These are phyloP conservation scores for Cyprinella venusta DNA, from an alignment of 2,797 vertebrate species.

Conservation along the genomic window DNA sequence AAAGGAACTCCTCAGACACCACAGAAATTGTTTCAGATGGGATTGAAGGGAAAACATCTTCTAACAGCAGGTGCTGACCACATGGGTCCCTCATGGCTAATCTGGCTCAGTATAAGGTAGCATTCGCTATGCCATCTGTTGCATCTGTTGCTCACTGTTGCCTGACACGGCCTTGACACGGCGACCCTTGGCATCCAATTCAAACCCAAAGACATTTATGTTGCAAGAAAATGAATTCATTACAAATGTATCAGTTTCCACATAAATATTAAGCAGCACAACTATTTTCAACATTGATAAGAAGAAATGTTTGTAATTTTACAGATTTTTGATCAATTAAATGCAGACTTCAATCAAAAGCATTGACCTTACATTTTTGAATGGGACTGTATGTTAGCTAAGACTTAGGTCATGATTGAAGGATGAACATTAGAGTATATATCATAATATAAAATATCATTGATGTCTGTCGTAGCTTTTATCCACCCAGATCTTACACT, in stretches of 20 bases:
- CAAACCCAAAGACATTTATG: not conserved
- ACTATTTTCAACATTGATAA: not conserved
- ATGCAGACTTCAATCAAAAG: not conserved
- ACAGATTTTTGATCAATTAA: not conserved
- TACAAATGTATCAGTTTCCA: not conserved
- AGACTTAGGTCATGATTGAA: not conserved
- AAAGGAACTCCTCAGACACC: conserved; percentile 1
- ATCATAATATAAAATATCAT: not conserved
- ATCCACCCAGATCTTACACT: not conserved
- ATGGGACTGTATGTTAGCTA: not conserved
- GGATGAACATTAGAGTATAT: not conserved
- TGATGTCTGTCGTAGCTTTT: not conserved
- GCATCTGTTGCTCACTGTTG: conserved; percentile 15
- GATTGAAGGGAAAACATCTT: not conserved
- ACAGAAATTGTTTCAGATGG: conserved; percentile 20
- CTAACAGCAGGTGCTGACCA: conserved; percentile 10
- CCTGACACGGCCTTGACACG: conserved; percentile 19
- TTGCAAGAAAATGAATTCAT: not conserved
- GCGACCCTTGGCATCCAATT: not conserved
- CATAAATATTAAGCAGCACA: not conserved
- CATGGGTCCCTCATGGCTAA: conserved; percentile 29
- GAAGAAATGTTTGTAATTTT: not conserved
- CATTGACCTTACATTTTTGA: not conserved
- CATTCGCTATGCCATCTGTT: conserved; percentile 31
- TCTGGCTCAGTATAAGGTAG: conserved; percentile 16